Evolutionary conservation across 1,140 invertebrate genomes (phyloP), one percentile per base, ranked within the genome.

Genomic region (Formica selysi): DNA sequence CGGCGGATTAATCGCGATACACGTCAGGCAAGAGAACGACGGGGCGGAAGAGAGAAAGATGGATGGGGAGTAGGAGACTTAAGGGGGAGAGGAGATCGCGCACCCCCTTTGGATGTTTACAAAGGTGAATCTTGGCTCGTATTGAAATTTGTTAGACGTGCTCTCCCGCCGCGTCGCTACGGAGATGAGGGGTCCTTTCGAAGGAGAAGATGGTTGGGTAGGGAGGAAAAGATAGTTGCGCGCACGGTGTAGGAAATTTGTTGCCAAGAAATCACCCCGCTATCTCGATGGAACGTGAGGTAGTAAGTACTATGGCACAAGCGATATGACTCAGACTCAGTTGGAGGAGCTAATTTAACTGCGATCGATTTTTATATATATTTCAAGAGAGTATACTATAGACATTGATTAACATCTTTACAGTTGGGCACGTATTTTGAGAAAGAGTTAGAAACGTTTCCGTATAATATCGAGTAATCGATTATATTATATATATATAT

Each of bases 1-100:
- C 29, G 76, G 54, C 22, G 76, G 87, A 89, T 86, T 89, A 86
- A 89, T 89, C 88, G 70, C 87, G 83, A 80, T 89, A 73, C 65
- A 54, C 54, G 74, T 67, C 74, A 85, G 70, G 22, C 48, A 74
- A 71, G 68, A 48, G 38, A 81, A 81, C 54, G 51, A 51, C 22
- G 65, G 65, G 59, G 54, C 68, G 88, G n/a, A 48, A 74, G 57
- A 80, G 51, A 48, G 65, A 59, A 59, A 81, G 78, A 81, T 68
- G 22, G 78, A 57, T 51, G 61, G 48, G 74, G 73, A 44, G 48
- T 13, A 65, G 48, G 54, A 32, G 71, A 54, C 44, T 29, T 19
- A 16, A 11, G 32, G 11, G 36, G 11, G 16, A 29, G 36, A 26
- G 68, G 29, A n/a, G 13, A 71, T 54, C 44, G n/a, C 44, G 68